Conservation (phyloP, 2,113 vertebrate genomes). For the Anser cygnoides region DNA sequence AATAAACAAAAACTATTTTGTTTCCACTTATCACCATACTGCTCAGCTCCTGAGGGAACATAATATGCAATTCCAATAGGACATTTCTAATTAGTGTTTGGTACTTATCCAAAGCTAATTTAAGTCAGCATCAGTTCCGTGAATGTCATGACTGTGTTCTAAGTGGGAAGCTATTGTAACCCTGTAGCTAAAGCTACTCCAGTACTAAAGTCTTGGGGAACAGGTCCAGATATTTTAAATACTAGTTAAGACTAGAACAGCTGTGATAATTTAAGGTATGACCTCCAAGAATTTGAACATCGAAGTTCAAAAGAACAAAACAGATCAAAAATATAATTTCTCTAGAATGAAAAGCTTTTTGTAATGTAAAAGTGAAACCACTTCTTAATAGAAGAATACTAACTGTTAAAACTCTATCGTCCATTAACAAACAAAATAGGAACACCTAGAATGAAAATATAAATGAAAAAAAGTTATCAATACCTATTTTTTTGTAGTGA, state of each 20-base stretch:
- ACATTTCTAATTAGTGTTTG: neutral
- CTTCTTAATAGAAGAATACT: neutral
- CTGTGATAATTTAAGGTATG: neutral
- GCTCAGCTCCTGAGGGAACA: neutral
- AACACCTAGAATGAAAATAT: neutral
- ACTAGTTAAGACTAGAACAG: neutral
- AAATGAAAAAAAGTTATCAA: neutral
- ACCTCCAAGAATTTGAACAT: neutral
- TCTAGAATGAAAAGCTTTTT: neutral
- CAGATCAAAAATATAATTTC: neutral
- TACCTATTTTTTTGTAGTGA: neutral
- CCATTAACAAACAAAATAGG: neutral
- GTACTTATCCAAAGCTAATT: neutral
- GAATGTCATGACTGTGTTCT: neutral
- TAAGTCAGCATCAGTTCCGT: neutral
- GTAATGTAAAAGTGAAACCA: neutral
- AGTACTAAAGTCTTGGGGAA: neutral
- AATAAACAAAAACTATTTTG: neutral
- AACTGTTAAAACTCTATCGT: neutral
- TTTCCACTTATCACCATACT: neutral
- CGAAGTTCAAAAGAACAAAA: neutral
- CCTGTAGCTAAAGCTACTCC: neutral
- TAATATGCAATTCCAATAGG: neutral
- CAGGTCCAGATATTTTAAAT: neutral
- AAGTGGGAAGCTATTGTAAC: neutral